Evolutionary conservation across 2,113 vertebrate genomes (phyloP), one percentile per base, ranked within the genome.

Genomic region (Solea solea): DNA sequence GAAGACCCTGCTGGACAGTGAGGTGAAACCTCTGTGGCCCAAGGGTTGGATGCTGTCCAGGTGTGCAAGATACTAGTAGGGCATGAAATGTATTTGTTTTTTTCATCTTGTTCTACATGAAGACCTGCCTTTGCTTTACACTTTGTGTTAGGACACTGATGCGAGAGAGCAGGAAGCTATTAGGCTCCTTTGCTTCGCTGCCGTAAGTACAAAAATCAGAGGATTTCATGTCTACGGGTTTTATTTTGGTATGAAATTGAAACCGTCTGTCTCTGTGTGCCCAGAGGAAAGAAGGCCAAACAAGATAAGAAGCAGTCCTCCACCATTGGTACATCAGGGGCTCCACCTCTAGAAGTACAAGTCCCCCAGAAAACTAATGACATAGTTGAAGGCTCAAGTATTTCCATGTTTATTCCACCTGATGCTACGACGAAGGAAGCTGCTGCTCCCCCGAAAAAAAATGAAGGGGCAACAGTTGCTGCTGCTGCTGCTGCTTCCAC

Each of bases 31-130:
- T 0, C 93, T 99, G 56, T 99, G 98, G 98, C 97, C 97, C 27
- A 97, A 95, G 89, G 97, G 98, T 68, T 99, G 98, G 98, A 98
- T 99, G 96, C 96, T 97, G 69, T 94, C 95, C 27, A 95, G 97
- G 97, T 99, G 39, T 2, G 8, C 50, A 41, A 3, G 3, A 25
- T 25, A 21, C 10, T n/a, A 21, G 21, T 25, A 3, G 13, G 42
- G 44, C 7, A 9, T 9, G 58, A 49, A 9, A 14, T 51, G 15
- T 14, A 9, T 50, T 50, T 50, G 8, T 50, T 50, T 9, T 61
- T 5, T 68, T 52, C 15, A 48, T 8, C 1, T n/a, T 1, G n/a
- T n/a, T 48, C 1, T 51, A 5, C 8, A 25, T 40, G 5, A 8
- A 28, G n/a, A 41, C 53, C 15, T 46, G 0, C 21, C 0, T 1